phyloP scores from a whole-genome alignment of 92 coral and sea anemone species.

The Epizoanthus illoricatus region DNA sequence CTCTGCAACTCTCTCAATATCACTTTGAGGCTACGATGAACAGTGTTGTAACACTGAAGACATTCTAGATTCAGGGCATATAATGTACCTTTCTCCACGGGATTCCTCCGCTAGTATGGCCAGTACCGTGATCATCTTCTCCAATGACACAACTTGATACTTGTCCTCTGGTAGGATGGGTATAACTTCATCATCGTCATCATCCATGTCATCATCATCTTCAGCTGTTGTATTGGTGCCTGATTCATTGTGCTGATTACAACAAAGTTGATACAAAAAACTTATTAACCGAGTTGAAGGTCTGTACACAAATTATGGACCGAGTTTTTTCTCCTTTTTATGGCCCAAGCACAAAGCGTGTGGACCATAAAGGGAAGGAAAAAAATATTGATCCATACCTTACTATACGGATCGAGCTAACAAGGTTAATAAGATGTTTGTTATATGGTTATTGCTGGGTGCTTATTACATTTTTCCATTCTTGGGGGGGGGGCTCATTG shows the following conservation, averaged over 20 bases:
- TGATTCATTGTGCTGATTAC: constrained; percentile 56
- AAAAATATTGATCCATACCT: no score
- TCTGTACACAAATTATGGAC: neutral
- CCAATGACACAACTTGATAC: constrained; percentile 86
- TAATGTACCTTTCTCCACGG: constrained; percentile 77
- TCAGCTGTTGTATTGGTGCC: constrained; percentile 51
- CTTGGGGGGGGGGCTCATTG: no score
- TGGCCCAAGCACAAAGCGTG: no score
- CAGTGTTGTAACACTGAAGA: no score
- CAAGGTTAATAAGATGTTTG: no score
- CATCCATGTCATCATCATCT: constrained; percentile 95
- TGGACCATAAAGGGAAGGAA: no score
- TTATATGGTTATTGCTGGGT: no score
- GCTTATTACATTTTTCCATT: no score
- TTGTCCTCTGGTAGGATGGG: constrained; percentile 97
- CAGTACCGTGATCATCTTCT: constrained; percentile 94
- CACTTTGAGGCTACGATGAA: no score
- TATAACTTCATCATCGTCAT: constrained; percentile 98
- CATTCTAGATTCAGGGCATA: no score
- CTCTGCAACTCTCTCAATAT: no score
- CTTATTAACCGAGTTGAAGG: neutral
- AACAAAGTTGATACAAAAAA: neutral
- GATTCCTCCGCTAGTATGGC: constrained; percentile 93
- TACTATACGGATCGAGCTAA: no score
- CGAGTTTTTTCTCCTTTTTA: neutral